Evolutionary conservation across 2,888 invertebrate species (phyloP), one percentile per base, ranked within the genome.

Genomic region (Hemistola chrysoprasaria): DNA sequence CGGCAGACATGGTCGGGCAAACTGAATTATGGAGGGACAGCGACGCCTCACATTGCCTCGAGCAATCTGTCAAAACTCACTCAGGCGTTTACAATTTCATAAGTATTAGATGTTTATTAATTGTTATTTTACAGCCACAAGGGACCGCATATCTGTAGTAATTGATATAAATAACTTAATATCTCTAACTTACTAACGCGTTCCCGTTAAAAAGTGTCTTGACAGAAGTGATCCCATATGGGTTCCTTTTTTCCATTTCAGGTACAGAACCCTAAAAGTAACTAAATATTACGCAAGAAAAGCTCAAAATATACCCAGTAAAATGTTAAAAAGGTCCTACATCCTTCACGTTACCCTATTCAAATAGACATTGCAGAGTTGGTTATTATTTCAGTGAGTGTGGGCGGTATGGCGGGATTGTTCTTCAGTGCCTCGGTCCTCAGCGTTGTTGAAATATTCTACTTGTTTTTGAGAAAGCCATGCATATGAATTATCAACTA

Each of bases 381-480:
- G 47, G 22, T 49, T 48, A 37, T 47, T 38, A 40, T 77, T 87
- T 54, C 71, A 92, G 92, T 92, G n/a, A 88, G 91, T 0, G 80
- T 92, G 47, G 92, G 92, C 26, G 92, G 92, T 2, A 88, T 91
- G 20, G 81, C 90, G 1, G 91, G 91, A 0, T 65, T 93, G 0
- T 92, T 93, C 65, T 87, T 92, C 53, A 91, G 92, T 4, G 92
- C 92, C 0, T 92, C 92, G 30, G 73, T 92, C 41, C 68, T 93
- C 37, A 92, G 92, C 62, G 62, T 92, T 25, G 85, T 90, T 0
- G 92, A 93, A 78, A 67, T 91, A 42, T 62, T 91, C n/a, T 92
- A 92, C 59, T 90, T 84, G 1, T 46, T 79, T 5, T 45, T 77
- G 3, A 53, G 61, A 24, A 47, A 37, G 29, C 31, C 34, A 10